A percentile compares a stretch with the other conserved stretches of the same genome.
Conservation (phyloP, 1,140 invertebrate genomes). For the Carposina sasakii region DNA sequence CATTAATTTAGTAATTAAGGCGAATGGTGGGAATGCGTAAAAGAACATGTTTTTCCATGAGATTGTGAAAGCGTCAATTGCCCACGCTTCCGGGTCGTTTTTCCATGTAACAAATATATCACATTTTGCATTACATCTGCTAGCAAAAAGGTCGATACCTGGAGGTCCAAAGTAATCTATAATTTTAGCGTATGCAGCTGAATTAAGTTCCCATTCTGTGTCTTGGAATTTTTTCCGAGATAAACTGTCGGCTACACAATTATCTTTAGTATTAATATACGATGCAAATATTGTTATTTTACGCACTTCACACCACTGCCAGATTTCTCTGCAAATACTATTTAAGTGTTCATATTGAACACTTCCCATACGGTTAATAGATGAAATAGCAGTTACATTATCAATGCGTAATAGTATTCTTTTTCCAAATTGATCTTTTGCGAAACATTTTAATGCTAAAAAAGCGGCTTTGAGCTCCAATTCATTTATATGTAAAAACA, state of each 20-base stretch:
- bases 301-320: constrained; percentile 21
- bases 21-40: constrained; percentile 18
- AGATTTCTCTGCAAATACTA: constrained; percentile 18
- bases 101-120: constrained; percentile 29
- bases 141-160: constrained; percentile 32
- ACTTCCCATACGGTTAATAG: constrained; percentile 26
- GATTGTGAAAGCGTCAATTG: constrained; percentile 35
- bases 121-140: constrained; percentile 31
- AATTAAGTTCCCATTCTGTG: constrained; percentile 21
- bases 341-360: constrained; percentile 18
- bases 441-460: constrained; percentile 10
- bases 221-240: constrained; percentile 29
- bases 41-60: constrained; percentile 17
- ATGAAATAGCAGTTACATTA: constrained; percentile 24
- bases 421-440: constrained; percentile 6
- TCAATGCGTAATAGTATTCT: constrained; percentile 23
- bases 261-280: constrained; percentile 25
- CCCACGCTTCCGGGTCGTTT: constrained; percentile 21
- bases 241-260: constrained; percentile 23
- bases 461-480: constrained; percentile 10
- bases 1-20: constrained; percentile 14
- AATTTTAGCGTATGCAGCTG: constrained; percentile 4
- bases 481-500: constrained; percentile 7
- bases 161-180: constrained; percentile 7
- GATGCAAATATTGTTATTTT: constrained; percentile 30